Conservation (phyloP, 1,140 invertebrate genomes). For the Drosophila bifasciata region DNA sequence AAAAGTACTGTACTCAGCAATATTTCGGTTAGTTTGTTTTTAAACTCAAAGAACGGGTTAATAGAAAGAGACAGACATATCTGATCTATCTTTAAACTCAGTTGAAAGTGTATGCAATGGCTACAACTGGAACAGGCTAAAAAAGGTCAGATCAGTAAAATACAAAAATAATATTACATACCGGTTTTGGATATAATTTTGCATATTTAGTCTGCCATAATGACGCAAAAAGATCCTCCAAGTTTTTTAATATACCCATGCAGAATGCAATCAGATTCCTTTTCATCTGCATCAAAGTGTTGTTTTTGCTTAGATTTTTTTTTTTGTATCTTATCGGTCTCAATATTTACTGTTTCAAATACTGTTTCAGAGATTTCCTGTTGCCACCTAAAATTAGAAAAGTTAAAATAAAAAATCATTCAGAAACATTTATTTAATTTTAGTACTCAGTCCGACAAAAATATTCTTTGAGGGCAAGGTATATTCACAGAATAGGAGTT, state of each 20-base stretch:
- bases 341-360: constrained; percentile 98
- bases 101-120: too few species aligned
- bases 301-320: constrained; percentile 97
- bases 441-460: too few species aligned
- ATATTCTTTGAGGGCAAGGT: too few species aligned
- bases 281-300: constrained; percentile 97
- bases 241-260: constrained; percentile 99
- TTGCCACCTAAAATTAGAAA: constrained; percentile 90
- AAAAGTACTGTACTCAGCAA: too few species aligned
- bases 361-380: constrained; percentile 99
- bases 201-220: constrained; percentile 98
- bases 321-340: constrained; percentile 98
- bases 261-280: constrained; percentile 99
- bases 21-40: too few species aligned
- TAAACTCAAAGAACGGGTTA: too few species aligned
- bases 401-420: neutral
- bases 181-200: constrained; percentile 96
- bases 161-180: constrained; percentile 25
- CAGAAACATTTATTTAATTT: neutral
- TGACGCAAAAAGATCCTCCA: constrained; percentile 98
- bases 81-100: too few species aligned
- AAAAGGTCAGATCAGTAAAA: too few species aligned
- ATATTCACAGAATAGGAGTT: too few species aligned
- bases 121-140: too few species aligned
- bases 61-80: too few species aligned